A percentile compares a stretch with the other conserved stretches of the same genome.
Evolutionary conservation across 2,888 invertebrate genomes (phyloP).

Genomic region (Mactromeris polynyma): DNA sequence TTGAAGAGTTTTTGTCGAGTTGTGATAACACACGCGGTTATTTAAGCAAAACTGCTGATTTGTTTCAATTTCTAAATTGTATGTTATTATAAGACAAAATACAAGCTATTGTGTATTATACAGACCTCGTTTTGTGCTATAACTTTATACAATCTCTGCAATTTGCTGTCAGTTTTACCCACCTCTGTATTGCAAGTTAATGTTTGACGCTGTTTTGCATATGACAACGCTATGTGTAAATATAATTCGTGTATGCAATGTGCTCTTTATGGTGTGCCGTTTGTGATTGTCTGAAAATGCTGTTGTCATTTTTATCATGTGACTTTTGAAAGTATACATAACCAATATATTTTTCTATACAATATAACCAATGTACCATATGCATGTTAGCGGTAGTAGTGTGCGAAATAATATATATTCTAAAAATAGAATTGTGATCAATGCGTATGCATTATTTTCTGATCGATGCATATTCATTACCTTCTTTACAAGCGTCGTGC

Average conservation of each 20-base stretch:
- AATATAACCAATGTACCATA: slow-evolving; percentile 22
- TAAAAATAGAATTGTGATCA: slow-evolving; percentile 4
- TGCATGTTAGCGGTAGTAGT: slow-evolving; percentile 32
- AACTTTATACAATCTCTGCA: not conserved
- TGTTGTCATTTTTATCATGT: not conserved
- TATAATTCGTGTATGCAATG: not conserved
- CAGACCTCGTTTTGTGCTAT: slow-evolving; percentile 2
- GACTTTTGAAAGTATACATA: slow-evolving; percentile 3
- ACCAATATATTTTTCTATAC: not conserved
- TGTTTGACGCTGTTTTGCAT: not conserved
- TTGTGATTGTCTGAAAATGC: not conserved
- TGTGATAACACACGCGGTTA: too few relatives aligned
- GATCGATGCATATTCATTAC: not conserved
- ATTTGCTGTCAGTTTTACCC: not conserved
- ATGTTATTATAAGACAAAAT: not conserved
- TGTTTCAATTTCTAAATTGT: too few relatives aligned
- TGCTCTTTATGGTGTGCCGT: not conserved
- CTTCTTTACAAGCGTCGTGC: not conserved
- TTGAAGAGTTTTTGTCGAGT: too few relatives aligned
- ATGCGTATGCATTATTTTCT: not conserved
- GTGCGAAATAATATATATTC: slow-evolving; percentile 11
- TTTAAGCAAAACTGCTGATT: too few relatives aligned
- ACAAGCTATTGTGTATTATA: not conserved
- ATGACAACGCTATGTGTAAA: not conserved
- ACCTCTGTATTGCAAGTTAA: not conserved